Base-by-base conservation (phyloP, 2,888 invertebrate genomes). In the Cyrtodaria siliqua region DNA sequence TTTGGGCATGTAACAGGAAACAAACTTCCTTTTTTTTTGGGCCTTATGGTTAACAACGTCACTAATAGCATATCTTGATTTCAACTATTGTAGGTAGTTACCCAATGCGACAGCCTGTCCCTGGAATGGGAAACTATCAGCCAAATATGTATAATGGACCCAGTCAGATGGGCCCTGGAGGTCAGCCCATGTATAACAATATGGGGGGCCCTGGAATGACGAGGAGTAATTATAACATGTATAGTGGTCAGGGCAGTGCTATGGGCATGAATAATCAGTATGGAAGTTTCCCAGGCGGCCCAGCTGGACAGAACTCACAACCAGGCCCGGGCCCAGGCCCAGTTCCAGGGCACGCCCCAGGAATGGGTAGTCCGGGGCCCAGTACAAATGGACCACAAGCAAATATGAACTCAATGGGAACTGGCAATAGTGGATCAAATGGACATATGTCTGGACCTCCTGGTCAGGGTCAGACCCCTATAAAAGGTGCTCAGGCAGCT, bases 401-500 rank as follows among this genome's bases (percentile, higher is more conserved):
- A 52, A 74, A 67, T 53, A 75, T 75, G 71, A 74, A 76, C 33
- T 69, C 73, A 33, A 68, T 79, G 69, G 68, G 75, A 49, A 38
- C 60, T 61, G 56, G 71, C 66, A 55, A 49, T 69, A 62, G 57
- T 69, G 77, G 76, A 49, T 57, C 79, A 33, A 71, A 78, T 70
- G 60, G 78, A 33, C 74, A 74, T 55, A 67, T 82, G 73, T 69
- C 73, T 44, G n/a, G n/a, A n/a, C n/a, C n/a, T n/a, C 63, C 62
- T 44, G 63, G 78, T 27, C 75, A 75, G 38, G 79, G 79, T 16
- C 80, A 74, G 42, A 66, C 85, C 23, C 76, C 81, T 44, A 84
- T 85, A 2, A 91, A 91, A 79, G 91, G 89, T 62, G 92, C 91
- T 42, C 90, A 90, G 80, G 90, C 88, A 20, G 92, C 92, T 23